Percentiles rank a stretch among this genome's conserved stretches.
These are phyloP conservation scores for Gymnarchus niloticus DNA, from an alignment of 2,113 vertebrate genomes.

Conservation along the genomic window DNA sequence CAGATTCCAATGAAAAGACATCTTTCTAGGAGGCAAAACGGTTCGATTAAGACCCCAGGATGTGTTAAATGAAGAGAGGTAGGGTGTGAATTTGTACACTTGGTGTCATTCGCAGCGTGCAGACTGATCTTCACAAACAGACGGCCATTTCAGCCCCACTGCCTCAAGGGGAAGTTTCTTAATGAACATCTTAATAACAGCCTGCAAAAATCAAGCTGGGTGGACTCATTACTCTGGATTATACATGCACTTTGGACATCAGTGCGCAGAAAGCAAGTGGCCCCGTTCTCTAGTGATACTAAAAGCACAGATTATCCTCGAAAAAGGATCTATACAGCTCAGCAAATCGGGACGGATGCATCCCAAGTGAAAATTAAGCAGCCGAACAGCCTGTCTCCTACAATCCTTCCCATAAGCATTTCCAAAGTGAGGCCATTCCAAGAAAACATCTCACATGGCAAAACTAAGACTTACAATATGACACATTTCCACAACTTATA, in stretches of 20 bases:
- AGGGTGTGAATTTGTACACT: not conserved
- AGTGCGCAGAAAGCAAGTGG: conserved; percentile 23
- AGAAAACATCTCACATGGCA: not conserved
- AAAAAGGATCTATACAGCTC: conserved; percentile 31
- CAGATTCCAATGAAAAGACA: not conserved
- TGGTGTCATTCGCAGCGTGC: not conserved
- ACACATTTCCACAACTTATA: not conserved
- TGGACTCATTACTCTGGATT: conserved; percentile 33
- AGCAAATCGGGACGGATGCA: conserved; percentile 37
- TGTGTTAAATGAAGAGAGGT: conserved; percentile 9
- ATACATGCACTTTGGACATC: conserved; percentile 28
- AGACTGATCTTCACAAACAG: not conserved
- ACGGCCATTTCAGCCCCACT: not conserved
- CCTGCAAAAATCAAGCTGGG: conserved; percentile 21
- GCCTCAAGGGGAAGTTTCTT: not conserved
- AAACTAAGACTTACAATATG: not conserved
- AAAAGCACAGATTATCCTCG: conserved; percentile 43
- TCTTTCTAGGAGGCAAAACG: conserved; percentile 16
- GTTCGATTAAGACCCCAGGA: not conserved
- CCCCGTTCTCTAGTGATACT: conserved; percentile 19
- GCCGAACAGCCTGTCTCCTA: conserved; percentile 3
- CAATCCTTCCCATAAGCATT: not conserved
- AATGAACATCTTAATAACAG: conserved; percentile 22
- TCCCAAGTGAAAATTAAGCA: conserved; percentile 30
- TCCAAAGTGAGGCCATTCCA: not conserved